Base-by-base conservation (phyloP, 1,140 invertebrate species). In the Drosophila virilis region DNA sequence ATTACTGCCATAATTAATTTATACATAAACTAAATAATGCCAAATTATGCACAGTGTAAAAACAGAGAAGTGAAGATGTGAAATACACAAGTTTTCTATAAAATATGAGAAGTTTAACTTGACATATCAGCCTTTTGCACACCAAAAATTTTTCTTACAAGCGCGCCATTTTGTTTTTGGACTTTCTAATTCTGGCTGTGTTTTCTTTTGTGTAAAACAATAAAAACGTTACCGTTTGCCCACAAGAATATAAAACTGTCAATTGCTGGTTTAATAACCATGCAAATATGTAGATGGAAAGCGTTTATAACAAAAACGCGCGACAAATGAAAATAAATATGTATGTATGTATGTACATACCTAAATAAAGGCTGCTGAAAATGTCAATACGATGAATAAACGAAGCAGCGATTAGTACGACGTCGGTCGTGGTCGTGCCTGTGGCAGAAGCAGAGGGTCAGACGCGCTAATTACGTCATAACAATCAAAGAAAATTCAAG, bases 401-500 rank as follows among this genome's bases (percentile, higher is more conserved):
- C 83, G 83, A 86, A 83, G 84, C 57, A 85, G 78, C 83, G 79
- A 86, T 86, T 86, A 88, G 80, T 88, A 85, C 84, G 79, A 78
- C 82, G 83, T 60, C 71, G 76, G 76, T 77, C 58, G 76, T 68
- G 35, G 78, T 78, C 78, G 83, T 79, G 83, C 72, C 79, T 70
- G 79, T 42, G 55, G 74, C 52, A 70, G 76, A 61, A 54, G 71
- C 65, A 69, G 57, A 69, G 74, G 66, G 61, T 69, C 57, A 73
- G 75, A 75, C 82, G 82, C 81, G 80, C 81, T 89, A 89, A 89
- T 89, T 89, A 89, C 84, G 84, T 89, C 84, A 89, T 89, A 90
- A 90, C 80, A 89, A 89, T 90, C 77, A 90, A 83, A 89, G 84
- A 84, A 89, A 89, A 89, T 89, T 89, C 84, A 89, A 89, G 84